Base-by-base conservation (phyloP, 1,140 invertebrate genomes). In the Lithobius niger region DNA sequence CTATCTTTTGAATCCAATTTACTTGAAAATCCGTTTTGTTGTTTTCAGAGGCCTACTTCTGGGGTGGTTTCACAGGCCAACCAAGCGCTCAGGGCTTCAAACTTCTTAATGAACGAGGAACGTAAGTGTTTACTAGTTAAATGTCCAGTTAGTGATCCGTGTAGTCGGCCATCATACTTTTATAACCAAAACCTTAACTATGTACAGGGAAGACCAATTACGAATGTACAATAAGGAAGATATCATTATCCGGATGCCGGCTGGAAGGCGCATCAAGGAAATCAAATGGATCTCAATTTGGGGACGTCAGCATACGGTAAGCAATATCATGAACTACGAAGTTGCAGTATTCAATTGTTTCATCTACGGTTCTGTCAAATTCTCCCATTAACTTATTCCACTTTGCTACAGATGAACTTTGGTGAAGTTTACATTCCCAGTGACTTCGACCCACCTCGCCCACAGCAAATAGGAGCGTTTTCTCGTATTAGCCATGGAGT, bases 231-330 rank as follows among this genome's bases (percentile, higher is more conserved):
- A 82, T 64, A 81, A 84, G 65, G 77, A 82, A 50, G 83, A 92
- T 71, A 77, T 94, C 62, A 78, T 93, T 57, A 77, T 94, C 55
- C 78, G 81, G 66, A 76, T 94, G 63, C 88, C 89, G 48, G 76
- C 79, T 53, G 86, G 84, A 49, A 82, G 85, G 67, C 80, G 83
- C 67, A 78, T 93, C 65, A 77, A 81, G 62, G 87, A 93, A 71
- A 86, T 92, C 69, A 80, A 81, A 68, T 93, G 86, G 84, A 77
- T 93, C 54, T 84, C 85, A 52, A 84, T 94, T 21, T 94, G 88
- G 88, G 91, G 86, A 71, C 73, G 83, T 60, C 76, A 88, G 66
- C 91, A 91, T 69, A 88, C 85, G 61, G 89, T 93, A 73, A 86
- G 84, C 72, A 52, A 36, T n/a, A n/a, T n/a, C n/a, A n/a, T n/a